A percentile compares a stretch with the other conserved stretches of the same genome.
Evolutionary conservation across 2,888 invertebrate species (phyloP).

Genomic region (Malthinus seriepunctatus): DNA sequence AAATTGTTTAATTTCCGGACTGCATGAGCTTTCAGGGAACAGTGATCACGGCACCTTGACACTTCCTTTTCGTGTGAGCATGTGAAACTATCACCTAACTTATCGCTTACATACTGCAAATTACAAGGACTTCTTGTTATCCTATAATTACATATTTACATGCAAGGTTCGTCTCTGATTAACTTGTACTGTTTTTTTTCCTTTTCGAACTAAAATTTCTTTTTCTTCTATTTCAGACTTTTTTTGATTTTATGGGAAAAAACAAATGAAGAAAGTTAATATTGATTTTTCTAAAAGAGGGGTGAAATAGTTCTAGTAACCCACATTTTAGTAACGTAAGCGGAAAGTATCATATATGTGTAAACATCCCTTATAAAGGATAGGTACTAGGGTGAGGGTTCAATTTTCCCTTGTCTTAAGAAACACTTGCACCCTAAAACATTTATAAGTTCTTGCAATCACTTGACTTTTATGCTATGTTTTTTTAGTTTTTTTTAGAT

Average conservation of each 20-base stretch:
- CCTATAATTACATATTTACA: conserved; percentile 27
- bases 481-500: too few species aligned
- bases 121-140: conserved; percentile 30
- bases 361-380: conserved; percentile 28
- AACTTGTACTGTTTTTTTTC: neutral
- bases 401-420: conserved; percentile 24
- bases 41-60: conserved; percentile 35
- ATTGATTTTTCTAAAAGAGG: conserved; percentile 22
- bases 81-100: conserved; percentile 37
- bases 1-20: conserved; percentile 52
- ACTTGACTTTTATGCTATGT: conserved; percentile 4
- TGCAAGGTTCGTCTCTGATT: conserved; percentile 15
- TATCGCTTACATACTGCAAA: conserved; percentile 29
- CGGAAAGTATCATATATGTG: conserved; percentile 31
- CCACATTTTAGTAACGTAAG: conserved; percentile 23
- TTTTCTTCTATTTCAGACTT: neutral
- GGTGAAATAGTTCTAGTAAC: conserved; percentile 26
- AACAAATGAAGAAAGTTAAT: neutral
- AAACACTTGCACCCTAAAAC: conserved; percentile 27
- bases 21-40: conserved; percentile 39
- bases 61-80: conserved; percentile 38
- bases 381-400: conserved; percentile 21
- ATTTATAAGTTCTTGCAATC: conserved; percentile 26
- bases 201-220: neutral
- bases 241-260: neutral